phyloP scores from a whole-genome alignment of 2,888 invertebrate genomes.

The Drosophila fungiperda region DNA sequence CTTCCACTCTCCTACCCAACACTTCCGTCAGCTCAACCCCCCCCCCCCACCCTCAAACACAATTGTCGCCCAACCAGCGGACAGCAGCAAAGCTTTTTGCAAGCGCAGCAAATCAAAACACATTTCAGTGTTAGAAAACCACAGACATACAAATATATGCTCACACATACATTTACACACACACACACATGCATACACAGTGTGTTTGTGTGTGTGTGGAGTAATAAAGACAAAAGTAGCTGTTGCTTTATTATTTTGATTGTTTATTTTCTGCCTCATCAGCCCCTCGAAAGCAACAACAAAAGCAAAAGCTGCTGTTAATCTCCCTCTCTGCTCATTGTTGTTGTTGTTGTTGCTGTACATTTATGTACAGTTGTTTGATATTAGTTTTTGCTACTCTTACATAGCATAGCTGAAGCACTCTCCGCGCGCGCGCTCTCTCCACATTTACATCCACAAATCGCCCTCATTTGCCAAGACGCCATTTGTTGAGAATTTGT shows the following conservation, averaged over 20 bases:
- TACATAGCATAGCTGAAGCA: slow-evolving; percentile 48
- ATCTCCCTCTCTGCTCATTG: slow-evolving; percentile 22
- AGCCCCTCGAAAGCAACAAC: slow-evolving; percentile 48
- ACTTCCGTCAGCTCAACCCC: background rate
- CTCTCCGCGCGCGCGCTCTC: slow-evolving; percentile 10
- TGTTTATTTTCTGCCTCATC: slow-evolving; percentile 58
- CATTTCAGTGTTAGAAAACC: slow-evolving; percentile 70
- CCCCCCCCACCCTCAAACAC: slow-evolving; percentile 15
- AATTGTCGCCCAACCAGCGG: slow-evolving; percentile 70
- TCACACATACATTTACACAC: slow-evolving; percentile 28
- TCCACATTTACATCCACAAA: slow-evolving; percentile 2
- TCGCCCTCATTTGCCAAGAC: slow-evolving; percentile 66
- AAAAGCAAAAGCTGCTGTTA: slow-evolving; percentile 47
- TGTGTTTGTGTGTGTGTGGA: slow-evolving; percentile 22
- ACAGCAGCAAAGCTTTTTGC: slow-evolving; percentile 70
- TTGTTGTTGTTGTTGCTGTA: slow-evolving; percentile 26
- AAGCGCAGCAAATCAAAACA: slow-evolving; percentile 81
- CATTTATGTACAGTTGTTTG: slow-evolving; percentile 30
- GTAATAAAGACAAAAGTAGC: slow-evolving; percentile 56
- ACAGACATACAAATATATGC: slow-evolving; percentile 15
- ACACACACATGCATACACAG: slow-evolving; percentile 4
- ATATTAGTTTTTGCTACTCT: slow-evolving; percentile 45
- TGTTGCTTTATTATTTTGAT: slow-evolving; percentile 32
- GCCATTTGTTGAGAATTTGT: slow-evolving; percentile 69
- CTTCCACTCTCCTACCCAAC: slow-evolving; percentile 1